Evolutionary conservation across 1,140 invertebrate species (phyloP).

Genomic region (Drosophila carrolli): DNA sequence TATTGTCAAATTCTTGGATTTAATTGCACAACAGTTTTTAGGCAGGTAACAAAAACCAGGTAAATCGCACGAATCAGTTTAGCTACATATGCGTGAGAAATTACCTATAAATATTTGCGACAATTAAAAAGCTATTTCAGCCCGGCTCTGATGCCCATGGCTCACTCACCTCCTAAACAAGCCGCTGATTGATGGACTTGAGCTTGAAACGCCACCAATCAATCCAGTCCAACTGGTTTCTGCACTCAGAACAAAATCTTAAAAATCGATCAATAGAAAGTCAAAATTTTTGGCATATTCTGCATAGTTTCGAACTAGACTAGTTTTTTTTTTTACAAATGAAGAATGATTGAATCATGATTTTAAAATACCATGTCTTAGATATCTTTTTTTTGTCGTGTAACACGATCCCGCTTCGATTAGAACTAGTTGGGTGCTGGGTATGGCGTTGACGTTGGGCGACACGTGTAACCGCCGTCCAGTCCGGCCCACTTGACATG

Average conservation of each 20-base stretch:
- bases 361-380: not conserved
- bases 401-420: conserved; percentile 30
- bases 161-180: conserved; percentile 45
- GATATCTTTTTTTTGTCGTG: conserved; percentile 5
- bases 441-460: conserved; percentile 50
- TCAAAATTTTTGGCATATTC: not conserved
- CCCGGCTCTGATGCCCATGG: conserved; percentile 24
- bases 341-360: not conserved
- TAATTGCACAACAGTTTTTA: conserved; percentile 16
- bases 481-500: conserved; percentile 46
- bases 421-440: conserved; percentile 51
- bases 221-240: conserved; percentile 50
- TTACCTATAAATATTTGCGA: conserved; percentile 55
- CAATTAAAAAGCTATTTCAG: conserved; percentile 54
- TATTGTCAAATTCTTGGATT: conserved; percentile 49
- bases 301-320: conserved; percentile 7
- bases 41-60: conserved; percentile 21
- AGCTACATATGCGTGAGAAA: conserved; percentile 43
- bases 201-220: conserved; percentile 52
- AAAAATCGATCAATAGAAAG: not conserved
- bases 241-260: conserved; percentile 30
- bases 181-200: conserved; percentile 58
- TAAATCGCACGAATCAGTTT: conserved; percentile 15
- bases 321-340: too few relatives aligned
- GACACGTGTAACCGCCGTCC: conserved; percentile 52